Percentiles rank a stretch among this genome's conserved stretches.
phyloP scores from a whole-genome alignment of 2,888 invertebrate genomes.

The Corbicula japonica region DNA sequence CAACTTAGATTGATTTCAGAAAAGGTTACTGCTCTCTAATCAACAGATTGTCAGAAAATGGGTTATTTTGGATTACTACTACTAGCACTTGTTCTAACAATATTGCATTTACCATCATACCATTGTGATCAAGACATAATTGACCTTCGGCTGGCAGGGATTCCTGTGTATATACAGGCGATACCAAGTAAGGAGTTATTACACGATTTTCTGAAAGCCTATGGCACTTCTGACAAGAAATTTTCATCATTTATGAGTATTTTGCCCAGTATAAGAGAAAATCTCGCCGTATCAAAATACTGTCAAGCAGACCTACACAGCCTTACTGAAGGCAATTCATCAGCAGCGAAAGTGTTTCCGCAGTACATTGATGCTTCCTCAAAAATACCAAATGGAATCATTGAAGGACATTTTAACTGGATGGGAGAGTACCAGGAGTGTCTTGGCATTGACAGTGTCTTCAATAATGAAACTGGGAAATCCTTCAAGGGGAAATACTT shows the following conservation, averaged over 20 bases:
- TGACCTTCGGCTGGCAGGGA: background rate
- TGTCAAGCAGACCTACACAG: background rate
- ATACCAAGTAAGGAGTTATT: background rate
- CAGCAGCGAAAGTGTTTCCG: background rate
- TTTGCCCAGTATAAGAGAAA: background rate
- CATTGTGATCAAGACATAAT: too few relatives aligned
- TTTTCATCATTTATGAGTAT: background rate
- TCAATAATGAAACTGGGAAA: constrained; percentile 27
- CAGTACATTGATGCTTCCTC: constrained; percentile 47
- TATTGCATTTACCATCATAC: too few relatives aligned
- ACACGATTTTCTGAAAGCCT: background rate
- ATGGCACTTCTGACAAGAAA: background rate
- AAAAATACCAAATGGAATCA: constrained; percentile 51
- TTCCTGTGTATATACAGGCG: background rate
- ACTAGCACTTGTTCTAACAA: too few relatives aligned
- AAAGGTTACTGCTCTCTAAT: too few relatives aligned
- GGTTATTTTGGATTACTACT: too few relatives aligned
- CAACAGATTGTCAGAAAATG: too few relatives aligned
- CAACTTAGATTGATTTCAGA: too few relatives aligned
- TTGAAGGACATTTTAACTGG: constrained; percentile 53
- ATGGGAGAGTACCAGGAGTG: constrained; percentile 59
- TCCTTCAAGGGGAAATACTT: constrained; percentile 45
- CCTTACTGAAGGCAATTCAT: background rate
- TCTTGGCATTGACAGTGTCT: constrained; percentile 20
- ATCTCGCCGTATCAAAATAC: background rate